Base-by-base conservation (phyloP, 2,888 invertebrate species). In the Prosapia bicincta region DNA sequence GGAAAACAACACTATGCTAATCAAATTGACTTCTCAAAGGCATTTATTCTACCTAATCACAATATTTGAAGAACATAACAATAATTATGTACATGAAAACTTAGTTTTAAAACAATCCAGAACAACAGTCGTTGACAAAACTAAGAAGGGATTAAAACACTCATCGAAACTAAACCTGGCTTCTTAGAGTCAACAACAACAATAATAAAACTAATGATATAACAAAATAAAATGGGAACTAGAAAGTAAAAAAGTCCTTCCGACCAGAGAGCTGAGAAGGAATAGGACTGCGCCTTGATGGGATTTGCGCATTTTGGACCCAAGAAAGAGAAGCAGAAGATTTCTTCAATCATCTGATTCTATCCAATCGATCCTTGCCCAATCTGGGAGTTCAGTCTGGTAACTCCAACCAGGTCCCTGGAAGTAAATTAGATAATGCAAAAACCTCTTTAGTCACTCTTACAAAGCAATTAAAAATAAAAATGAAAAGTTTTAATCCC, bases 331-430 rank as follows among this genome's bases (percentile, higher is more conserved):
- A 54, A 54, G n/a, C 20, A 30, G 32, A 65, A 67, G 32, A 66
- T 43, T 23, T 24, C 80, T 81, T 86, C 87, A 86, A 82, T 92
- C 91, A 66, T 89, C 88, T 7, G 83, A 80, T 82, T 93, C 93
- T 76, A 88, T 87, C 96, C 96, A 97, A 81, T 95, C 93, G 71
- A 92, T 89, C 83, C 89, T 88, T 43, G 98, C 97, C 98, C 98
- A 98, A 74, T 92, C 92, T 0, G 98, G 98, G 81, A 97, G 87
- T 83, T 93, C 92, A 0, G 97, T 96, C 86, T 95, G 93, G 85
- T 95, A 98, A 83, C 94, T 93, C 97, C 97, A 98, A 69, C 94
- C 96, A 75, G 96, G 95, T 32, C 97, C 97, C 95, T 96, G 86
- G 0, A 84, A 86, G 10, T 65, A 26, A 25, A 25, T n/a, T 10